Evolutionary conservation across 1,140 invertebrate species (phyloP).

Genomic region (Calycopis cecrops): DNA sequence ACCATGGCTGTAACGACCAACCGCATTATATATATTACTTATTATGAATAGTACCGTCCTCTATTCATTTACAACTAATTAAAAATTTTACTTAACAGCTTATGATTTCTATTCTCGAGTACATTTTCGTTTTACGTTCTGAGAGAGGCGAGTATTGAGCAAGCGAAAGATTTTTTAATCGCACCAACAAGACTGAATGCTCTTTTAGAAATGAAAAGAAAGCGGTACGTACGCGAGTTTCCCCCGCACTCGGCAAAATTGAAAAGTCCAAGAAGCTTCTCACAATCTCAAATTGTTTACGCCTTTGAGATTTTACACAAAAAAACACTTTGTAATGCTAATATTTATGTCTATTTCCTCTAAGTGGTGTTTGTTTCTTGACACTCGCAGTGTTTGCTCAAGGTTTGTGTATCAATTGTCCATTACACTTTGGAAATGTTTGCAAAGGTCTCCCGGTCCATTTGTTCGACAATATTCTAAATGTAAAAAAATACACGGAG

Average conservation of each 20-base stretch:
- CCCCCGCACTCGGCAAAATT: constrained; percentile 57
- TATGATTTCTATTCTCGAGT: background rate
- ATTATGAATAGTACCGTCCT: no score
- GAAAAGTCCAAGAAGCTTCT: constrained; percentile 58
- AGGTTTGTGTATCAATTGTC: background rate
- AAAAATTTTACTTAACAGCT: no score
- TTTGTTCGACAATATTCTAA: no score
- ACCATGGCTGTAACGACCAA: no score
- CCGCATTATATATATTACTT: no score
- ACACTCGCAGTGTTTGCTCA: background rate
- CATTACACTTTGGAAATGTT: background rate
- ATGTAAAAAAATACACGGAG: no score
- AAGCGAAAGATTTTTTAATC: constrained; percentile 16
- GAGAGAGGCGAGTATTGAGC: constrained; percentile 2
- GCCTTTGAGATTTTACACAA: constrained; percentile 42
- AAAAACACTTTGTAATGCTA: constrained; percentile 19
- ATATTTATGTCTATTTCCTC: background rate
- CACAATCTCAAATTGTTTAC: constrained; percentile 58
- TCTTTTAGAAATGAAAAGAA: constrained; percentile 62
- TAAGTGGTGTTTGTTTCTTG: background rate
- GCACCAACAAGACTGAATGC: constrained; percentile 30
- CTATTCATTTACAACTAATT: no score
- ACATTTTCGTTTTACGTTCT: constrained; percentile 7
- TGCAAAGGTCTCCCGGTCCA: no score
- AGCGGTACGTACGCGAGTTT: constrained; percentile 49